Conservation (phyloP, 2,113 vertebrate species). For the Scomber colias region DNA sequence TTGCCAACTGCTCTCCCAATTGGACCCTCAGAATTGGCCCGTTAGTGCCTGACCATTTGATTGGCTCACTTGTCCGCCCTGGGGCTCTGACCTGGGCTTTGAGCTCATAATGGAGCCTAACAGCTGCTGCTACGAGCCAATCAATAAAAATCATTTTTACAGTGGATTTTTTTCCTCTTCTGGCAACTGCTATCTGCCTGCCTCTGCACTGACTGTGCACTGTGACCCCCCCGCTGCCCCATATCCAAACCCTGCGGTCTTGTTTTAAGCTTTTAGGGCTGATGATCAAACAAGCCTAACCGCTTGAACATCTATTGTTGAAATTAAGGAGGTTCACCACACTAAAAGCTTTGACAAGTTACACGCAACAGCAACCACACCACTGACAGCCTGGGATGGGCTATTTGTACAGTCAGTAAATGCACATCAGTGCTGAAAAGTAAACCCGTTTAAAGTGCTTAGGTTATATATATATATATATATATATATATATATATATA, state of each 20-base stretch:
- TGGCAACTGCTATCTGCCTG: conserved; percentile 53
- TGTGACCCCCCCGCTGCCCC: conserved; percentile 48
- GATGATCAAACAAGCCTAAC: conserved; percentile 69
- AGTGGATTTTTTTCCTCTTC: conserved; percentile 63
- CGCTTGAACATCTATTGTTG: conserved; percentile 76
- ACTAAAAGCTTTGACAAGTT: conserved; percentile 68
- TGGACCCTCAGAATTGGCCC: conserved; percentile 60
- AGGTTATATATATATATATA: neutral
- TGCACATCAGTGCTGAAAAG: neutral
- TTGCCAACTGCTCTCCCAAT: conserved; percentile 45
- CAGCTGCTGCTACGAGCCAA: conserved; percentile 76
- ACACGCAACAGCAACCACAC: conserved; percentile 51
- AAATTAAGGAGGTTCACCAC: conserved; percentile 62
- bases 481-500: neutral
- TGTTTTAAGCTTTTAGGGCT: conserved; percentile 83
- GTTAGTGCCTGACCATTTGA: conserved; percentile 57
- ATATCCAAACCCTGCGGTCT: conserved; percentile 85
- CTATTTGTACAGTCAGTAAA: neutral
- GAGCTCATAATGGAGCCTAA: conserved; percentile 82
- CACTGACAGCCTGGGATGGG: conserved; percentile 11
- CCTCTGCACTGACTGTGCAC: conserved; percentile 40
- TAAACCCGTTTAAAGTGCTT: neutral
- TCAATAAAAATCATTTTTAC: conserved; percentile 87
- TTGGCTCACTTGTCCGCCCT: conserved; percentile 65
- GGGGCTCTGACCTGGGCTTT: conserved; percentile 71